phyloP scores from a whole-genome alignment of 2,888 invertebrate genomes.

The Crocallis elinguaria region DNA sequence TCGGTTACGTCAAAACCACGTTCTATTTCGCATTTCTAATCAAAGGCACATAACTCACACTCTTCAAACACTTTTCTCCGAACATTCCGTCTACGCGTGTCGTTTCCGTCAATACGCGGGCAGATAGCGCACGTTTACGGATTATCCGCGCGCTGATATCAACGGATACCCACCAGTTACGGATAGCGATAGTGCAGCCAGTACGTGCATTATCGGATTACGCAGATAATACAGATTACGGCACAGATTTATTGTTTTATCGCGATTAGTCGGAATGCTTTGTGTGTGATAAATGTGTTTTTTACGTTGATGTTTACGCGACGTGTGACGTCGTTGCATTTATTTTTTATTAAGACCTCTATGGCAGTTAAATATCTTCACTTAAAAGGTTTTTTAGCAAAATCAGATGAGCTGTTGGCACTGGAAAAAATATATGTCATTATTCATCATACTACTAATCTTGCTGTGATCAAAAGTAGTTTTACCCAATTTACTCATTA shows the following conservation, averaged over 20 bases:
- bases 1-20: neutral
- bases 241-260: conserved; percentile 75
- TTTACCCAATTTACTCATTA: too few relatives aligned
- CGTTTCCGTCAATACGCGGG: conserved; percentile 41
- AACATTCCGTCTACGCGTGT: conserved; percentile 38
- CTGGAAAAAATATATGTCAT: too few relatives aligned
- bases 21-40: neutral
- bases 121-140: conserved; percentile 52
- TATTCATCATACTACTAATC: too few relatives aligned
- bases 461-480: too few relatives aligned
- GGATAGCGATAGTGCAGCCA: conserved; percentile 52
- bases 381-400: too few relatives aligned
- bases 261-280: conserved; percentile 62
- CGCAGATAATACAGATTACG: conserved; percentile 62
- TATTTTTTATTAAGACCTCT: conserved; percentile 16
- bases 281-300: conserved; percentile 35
- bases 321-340: conserved; percentile 1
- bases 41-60: conserved; percentile 6
- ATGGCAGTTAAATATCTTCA: too few relatives aligned
- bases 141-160: conserved; percentile 54
- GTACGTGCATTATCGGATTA: conserved; percentile 64
- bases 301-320: neutral
- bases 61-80: conserved; percentile 9
- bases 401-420: too few relatives aligned
- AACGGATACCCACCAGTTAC: conserved; percentile 39